A percentile compares a stretch with the other conserved stretches of the same genome.
phyloP scores from a whole-genome alignment of 2,888 invertebrate genomes.

The Campoplex capitator region DNA sequence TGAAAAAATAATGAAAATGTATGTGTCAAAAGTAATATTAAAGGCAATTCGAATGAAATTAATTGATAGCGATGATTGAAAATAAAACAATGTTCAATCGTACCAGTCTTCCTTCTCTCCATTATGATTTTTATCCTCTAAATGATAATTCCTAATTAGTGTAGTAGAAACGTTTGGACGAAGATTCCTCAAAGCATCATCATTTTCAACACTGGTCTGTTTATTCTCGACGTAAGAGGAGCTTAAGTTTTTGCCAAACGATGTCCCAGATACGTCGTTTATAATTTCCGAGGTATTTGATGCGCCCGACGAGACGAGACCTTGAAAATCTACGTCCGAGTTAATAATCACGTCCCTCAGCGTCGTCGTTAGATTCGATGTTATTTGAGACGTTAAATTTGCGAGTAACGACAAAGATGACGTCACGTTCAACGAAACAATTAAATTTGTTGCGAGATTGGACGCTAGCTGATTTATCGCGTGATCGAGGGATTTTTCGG shows the following conservation, averaged over 20 bases:
- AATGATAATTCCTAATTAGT: constrained; percentile 55
- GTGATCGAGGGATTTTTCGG: constrained; percentile 69
- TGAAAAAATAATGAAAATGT: not conserved
- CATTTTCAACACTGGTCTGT: constrained; percentile 36
- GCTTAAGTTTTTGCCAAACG: constrained; percentile 43
- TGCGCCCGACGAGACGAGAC: constrained; percentile 36
- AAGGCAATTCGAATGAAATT: not conserved
- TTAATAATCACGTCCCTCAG: constrained; percentile 72
- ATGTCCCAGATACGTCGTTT: constrained; percentile 54
- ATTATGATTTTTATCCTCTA: constrained; percentile 23
- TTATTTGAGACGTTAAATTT: constrained; percentile 75
- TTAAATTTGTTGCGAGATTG: constrained; percentile 75
- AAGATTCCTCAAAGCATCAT: constrained; percentile 62
- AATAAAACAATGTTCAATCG: not conserved
- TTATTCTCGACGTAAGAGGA: constrained; percentile 41
- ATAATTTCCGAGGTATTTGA: constrained; percentile 56
- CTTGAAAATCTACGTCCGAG: constrained; percentile 62
- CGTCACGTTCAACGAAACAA: constrained; percentile 72
- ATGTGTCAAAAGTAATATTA: not conserved
- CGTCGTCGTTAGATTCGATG: constrained; percentile 75
- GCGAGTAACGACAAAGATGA: constrained; percentile 67
- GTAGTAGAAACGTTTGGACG: constrained; percentile 52
- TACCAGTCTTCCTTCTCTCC: constrained; percentile 60
- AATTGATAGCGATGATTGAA: not conserved
- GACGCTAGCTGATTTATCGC: constrained; percentile 72